These are phyloP conservation scores for Stigmatopora nigra DNA, from an alignment of 2,113 vertebrate genomes.

Conservation along the genomic window DNA sequence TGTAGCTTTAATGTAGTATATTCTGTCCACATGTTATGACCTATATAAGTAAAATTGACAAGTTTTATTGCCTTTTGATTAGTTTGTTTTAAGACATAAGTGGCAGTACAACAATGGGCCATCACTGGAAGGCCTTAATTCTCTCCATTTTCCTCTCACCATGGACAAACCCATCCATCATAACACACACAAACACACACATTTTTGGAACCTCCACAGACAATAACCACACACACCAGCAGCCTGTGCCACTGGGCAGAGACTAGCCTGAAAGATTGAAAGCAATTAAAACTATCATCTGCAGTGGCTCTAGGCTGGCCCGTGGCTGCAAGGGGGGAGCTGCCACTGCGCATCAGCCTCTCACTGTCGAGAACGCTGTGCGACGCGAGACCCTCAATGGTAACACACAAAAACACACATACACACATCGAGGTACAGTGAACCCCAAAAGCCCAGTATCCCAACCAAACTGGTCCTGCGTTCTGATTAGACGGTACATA, in stretches of 20 bases:
- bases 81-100: conserved; percentile 26
- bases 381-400: conserved; percentile 60
- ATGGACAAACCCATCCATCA: conserved; percentile 57
- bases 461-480: too few relatives aligned
- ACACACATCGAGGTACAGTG: conserved; percentile 4
- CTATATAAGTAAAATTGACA: too few relatives aligned
- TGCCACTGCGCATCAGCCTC: conserved; percentile 76
- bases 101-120: conserved; percentile 18
- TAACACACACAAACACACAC: conserved; percentile 42
- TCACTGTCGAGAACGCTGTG: conserved; percentile 56
- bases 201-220: conserved; percentile 47
- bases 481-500: too few relatives aligned
- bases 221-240: conserved; percentile 47
- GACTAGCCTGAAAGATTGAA: conserved; percentile 82
- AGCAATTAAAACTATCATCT: conserved; percentile 85
- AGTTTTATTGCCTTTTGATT: too few relatives aligned
- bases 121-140: conserved; percentile 51
- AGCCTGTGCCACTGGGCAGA: conserved; percentile 71
- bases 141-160: conserved; percentile 43
- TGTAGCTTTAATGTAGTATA: too few relatives aligned
- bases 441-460: neutral
- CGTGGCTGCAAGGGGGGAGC: conserved; percentile 73
- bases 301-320: conserved; percentile 77
- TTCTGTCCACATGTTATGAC: too few relatives aligned
- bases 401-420: conserved; percentile 48